Evolutionary conservation across 2,797 vertebrate species (phyloP), one percentile per base, ranked within the genome.

Genomic region (Anguilla pacifica): DNA sequence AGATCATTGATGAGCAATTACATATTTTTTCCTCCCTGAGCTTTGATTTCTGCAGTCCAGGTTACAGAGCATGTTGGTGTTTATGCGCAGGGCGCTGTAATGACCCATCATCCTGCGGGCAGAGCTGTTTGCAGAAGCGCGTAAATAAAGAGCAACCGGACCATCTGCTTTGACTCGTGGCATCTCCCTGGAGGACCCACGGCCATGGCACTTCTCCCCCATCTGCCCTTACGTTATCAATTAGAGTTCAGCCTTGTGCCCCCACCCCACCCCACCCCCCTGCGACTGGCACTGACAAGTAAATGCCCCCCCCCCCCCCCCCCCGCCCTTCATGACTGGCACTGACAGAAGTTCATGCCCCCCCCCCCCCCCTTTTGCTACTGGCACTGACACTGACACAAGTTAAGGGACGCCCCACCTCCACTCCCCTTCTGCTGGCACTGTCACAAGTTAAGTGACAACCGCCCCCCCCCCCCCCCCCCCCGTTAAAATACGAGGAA

Each of bases 1-100:
- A 74, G 92, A 91, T 93, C 96, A 96, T 96, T 97, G 97, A 95
- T 96, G 95, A 95, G 95, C 93, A 96, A 96, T 97, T 95, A 94
- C 95, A 96, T 92, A 17, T 91, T 92, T 90, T 95, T 91, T 91
- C 93, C 89, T 84, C 57, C 92, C 91, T 87, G 93, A 94, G 96
- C 96, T 95, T 96, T 96, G 95, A 94, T 96, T 95, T 95, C 95
- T 93, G 93, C 95, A 93, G 93, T 96, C 96, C 97, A 97, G 97
- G 97, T 98, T 98, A 98, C 98, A 98, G 98, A 98, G 97, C 97
- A 97, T 98, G 97, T 98, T 98, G 97, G 96, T 98, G 97, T 98
- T 98, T 97, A 97, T 96, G 96, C 97, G 97, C 96, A 95, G 96
- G 96, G 95, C 94, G 96, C 97, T 96, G 96, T 98, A 98, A 98